These are phyloP conservation scores for Macroramphosus scolopax DNA, from an alignment of 2,797 vertebrate genomes.

Conservation along the genomic window DNA sequence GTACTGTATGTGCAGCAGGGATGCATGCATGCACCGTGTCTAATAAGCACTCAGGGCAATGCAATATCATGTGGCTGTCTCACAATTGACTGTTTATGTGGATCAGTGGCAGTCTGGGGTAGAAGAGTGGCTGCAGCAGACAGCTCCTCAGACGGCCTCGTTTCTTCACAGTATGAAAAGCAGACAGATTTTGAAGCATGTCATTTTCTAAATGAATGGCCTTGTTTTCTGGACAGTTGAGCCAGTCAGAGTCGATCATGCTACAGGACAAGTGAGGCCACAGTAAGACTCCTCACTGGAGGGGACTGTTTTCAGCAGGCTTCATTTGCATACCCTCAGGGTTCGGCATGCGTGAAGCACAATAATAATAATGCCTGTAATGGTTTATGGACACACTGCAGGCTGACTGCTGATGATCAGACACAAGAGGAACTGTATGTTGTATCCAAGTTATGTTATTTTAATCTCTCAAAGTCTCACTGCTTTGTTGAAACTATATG, in stretches of 20 bases:
- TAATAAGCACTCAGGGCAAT: constrained; percentile 32
- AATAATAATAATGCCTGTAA: constrained; percentile 34
- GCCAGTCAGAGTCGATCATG: constrained; percentile 64
- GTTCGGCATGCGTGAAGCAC: constrained; percentile 7
- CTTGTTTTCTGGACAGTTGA: constrained; percentile 71
- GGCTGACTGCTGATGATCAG: constrained; percentile 10
- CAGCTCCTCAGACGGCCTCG: constrained; percentile 44
- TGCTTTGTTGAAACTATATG: neutral
- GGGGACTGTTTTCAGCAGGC: constrained; percentile 32
- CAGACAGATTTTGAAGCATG: constrained; percentile 66
- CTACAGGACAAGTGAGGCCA: constrained; percentile 68
- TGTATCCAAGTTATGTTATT: neutral
- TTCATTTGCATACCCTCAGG: constrained; percentile 58
- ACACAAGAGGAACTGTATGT: neutral
- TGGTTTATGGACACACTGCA: constrained; percentile 28
- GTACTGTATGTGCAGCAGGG: constrained; percentile 22
- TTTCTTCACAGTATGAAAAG: constrained; percentile 64
- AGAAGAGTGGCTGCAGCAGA: constrained; percentile 45
- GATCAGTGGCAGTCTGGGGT: constrained; percentile 39
- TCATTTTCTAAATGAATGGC: constrained; percentile 74
- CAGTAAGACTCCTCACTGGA: constrained; percentile 55
- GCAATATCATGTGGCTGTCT: constrained; percentile 52
- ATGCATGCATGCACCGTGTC: constrained; percentile 27
- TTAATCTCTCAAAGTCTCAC: neutral
- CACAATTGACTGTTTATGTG: constrained; percentile 67